phyloP scores from a whole-genome alignment of 2,113 vertebrate genomes.

The Aspidoscelis tigris region DNA sequence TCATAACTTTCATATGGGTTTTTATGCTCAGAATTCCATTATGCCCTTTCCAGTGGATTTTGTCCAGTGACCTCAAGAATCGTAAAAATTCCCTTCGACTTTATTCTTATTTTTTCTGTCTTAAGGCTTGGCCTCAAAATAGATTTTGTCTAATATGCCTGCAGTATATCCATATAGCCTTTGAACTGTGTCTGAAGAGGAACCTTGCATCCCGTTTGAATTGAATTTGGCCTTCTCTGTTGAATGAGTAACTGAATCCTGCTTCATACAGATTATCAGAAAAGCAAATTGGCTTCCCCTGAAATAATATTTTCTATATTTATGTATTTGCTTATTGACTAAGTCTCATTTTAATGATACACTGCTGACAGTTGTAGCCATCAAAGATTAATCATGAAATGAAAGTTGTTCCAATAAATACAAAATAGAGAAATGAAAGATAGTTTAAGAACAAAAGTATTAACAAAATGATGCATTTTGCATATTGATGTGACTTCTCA shows the following conservation, averaged over 20 bases:
- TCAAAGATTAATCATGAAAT: neutral
- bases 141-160: neutral
- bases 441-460: neutral
- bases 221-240: neutral
- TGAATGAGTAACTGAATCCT: neutral
- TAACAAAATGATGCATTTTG: neutral
- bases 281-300: neutral
- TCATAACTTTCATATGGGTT: too few relatives aligned
- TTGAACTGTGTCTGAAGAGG: neutral
- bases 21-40: too few relatives aligned
- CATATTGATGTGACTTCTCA: neutral
- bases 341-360: neutral
- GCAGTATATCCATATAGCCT: neutral
- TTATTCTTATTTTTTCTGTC: too few relatives aligned
- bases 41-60: too few relatives aligned
- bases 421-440: neutral
- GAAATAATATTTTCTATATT: neutral
- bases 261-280: neutral
- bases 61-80: too few relatives aligned
- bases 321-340: neutral
- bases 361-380: neutral
- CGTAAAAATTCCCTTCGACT: too few relatives aligned
- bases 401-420: neutral
- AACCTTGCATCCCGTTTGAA: neutral
- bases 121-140: too few relatives aligned